Evolutionary conservation across 2,113 vertebrate species (phyloP), one percentile per base, ranked within the genome.

Genomic region (Misgurnus mizolepis): DNA sequence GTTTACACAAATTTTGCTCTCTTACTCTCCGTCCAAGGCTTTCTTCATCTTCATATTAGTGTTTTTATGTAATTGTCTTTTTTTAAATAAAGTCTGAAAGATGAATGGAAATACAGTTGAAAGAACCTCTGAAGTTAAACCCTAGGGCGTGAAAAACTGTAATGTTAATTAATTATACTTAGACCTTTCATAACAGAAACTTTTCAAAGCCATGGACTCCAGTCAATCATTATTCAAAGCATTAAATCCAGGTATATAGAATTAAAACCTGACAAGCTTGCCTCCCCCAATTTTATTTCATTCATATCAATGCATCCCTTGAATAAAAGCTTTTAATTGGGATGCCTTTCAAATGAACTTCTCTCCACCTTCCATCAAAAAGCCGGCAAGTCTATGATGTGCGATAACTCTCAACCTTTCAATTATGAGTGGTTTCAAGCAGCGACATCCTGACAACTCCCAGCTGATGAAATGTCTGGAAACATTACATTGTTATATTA

Each of bases 381-480:
- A 8, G 45, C 53, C 17, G 2, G 58, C 15, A 17, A 68, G 55
- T 12, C 43, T 40, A 3, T 45, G 61, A 64, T 69, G n/a, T 64
- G 72, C 4, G 22, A 62, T 62, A 64, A 64, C 43, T 75, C 72
- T 58, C 12, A 75, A 75, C 72, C 55, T 73, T 73, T 75, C 47
- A 75, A 75, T 64, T 75, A 75, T 75, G 43, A 75, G 72, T 27
- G 72, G 72, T 58, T 75, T 64, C 58, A 64, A 75, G 43, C 72
- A 0, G 72, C 47, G 58, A 64, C 55, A 73, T 73, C n/a, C 71
- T 62, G 72, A 75, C 58, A 64, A 64, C 41, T 64, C 72, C 72
- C 72, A 64, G 18, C 43, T 64, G 72, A 75, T 75, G 72, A 64
- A 62, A 66, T 64, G 45, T 64, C 45, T 71, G 56, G 56, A 72